Evolutionary conservation across 1,140 invertebrate species (phyloP).

Genomic region (Orchestia grillus): DNA sequence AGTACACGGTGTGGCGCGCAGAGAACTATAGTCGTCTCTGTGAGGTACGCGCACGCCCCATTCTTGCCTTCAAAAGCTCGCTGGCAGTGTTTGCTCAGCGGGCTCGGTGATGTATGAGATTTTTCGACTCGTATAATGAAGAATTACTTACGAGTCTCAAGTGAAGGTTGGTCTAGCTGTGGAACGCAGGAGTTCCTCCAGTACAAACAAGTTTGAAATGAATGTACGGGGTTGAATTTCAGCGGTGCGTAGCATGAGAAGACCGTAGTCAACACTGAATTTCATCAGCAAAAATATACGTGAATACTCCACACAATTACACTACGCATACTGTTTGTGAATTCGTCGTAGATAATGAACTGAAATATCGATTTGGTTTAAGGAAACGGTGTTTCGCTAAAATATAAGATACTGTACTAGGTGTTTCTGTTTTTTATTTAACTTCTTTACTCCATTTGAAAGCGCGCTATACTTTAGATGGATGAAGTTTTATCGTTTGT

Average conservation of each 20-base stretch:
- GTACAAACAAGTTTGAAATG: too few species aligned
- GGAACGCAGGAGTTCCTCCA: neutral
- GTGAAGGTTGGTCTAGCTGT: neutral
- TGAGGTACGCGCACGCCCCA: neutral
- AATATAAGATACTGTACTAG: too few species aligned
- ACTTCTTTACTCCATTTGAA: too few species aligned
- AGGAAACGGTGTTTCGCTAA: too few species aligned
- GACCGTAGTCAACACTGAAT: neutral
- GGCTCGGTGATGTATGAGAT: neutral
- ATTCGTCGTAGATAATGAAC: neutral
- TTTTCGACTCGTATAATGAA: neutral
- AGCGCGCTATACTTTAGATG: too few species aligned
- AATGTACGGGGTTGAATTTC: neutral
- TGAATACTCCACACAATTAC: neutral
- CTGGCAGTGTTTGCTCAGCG: neutral
- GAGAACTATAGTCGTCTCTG: neutral
- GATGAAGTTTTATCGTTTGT: too few species aligned
- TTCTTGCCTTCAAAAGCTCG: neutral
- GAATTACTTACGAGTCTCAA: neutral
- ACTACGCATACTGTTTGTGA: neutral
- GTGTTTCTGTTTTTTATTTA: too few species aligned
- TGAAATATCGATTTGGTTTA: too few species aligned
- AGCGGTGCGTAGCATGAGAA: neutral
- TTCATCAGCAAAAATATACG: neutral
- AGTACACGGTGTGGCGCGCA: neutral